Evolutionary conservation across 2,113 vertebrate genomes (phyloP), one percentile per base, ranked within the genome.

Genomic region (Tricholaema leucomelas): DNA sequence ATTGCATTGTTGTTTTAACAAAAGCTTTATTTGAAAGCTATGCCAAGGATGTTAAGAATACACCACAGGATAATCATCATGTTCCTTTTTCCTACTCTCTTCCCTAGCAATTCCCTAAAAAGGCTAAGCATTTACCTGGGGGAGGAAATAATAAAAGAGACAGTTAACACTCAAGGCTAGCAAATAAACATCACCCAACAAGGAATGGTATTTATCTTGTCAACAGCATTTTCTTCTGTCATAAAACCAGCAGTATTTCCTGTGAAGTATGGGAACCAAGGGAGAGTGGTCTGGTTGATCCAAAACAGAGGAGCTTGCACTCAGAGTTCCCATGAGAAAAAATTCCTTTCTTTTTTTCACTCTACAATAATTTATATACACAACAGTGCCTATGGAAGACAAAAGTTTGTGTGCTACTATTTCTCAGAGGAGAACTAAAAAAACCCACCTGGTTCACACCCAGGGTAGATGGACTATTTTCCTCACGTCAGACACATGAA

Each of bases 331-430:
- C 6, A 40, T 15, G 0, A 25, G 13, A 15, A 46, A 74, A 46
- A 16, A 12, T 0, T 0, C 1, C 4, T 7, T 42, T 36, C 1
- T 73, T 67, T 63, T 70, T 61, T 31, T 5, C 21, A 31, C 20
- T 66, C 19, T 42, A 3, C 6, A 1, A 54, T 50, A 24, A 16
- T 38, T 58, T 36, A 56, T 0, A 0, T 27, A 36, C 5, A 60
- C 17, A 48, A 5, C 10, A 31, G 2, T 2, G 0, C 20, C 30
- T 56, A 6, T 6, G 1, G 18, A 83, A 33, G 3, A 36, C 6
- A 83, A n/a, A 42, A 36, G 5, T 8, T 52, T 56, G 2, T 12
- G 1, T 61, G 17, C 21, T 76, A 5, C 6, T 31, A 14, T 25
- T 60, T 40, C 24, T 52, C 35, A 78, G 21, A 38, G 50, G 5